Evolutionary conservation across 53 echinoderm and acorn worm species (phyloP).

Genomic region (Henricia sp.): DNA sequence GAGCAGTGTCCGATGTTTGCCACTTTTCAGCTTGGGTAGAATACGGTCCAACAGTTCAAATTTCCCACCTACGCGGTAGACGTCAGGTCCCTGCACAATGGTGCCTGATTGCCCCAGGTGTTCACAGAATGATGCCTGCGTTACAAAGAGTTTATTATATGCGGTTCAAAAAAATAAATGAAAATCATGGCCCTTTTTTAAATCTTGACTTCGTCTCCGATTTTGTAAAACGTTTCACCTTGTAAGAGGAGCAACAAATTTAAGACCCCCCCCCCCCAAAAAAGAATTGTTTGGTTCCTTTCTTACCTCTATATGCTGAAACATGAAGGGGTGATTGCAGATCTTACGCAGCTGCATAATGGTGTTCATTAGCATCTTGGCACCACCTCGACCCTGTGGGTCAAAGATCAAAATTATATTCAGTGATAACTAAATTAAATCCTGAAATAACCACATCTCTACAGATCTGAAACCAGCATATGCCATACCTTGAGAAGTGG

Average conservation of each 20-base stretch:
- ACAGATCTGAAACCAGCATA: too few relatives aligned
- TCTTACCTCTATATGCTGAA: constrained; percentile 99
- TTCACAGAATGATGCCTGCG: constrained; percentile 95
- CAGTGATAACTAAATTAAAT: too few relatives aligned
- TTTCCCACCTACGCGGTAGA: constrained; percentile 97
- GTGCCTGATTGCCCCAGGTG: constrained; percentile 87
- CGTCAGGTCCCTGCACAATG: constrained; percentile 88
- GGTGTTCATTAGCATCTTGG: constrained; percentile 97
- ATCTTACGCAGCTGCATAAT: constrained; percentile 99
- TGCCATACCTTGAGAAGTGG: too few relatives aligned
- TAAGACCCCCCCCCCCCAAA: too few relatives aligned
- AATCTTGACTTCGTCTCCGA: too few relatives aligned
- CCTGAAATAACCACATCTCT: too few relatives aligned
- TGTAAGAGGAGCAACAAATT: too few relatives aligned
- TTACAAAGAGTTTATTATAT: too few relatives aligned
- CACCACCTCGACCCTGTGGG: constrained; percentile 89
- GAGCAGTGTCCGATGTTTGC: constrained; percentile 84
- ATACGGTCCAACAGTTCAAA: constrained; percentile 98
- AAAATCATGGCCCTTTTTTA: too few relatives aligned
- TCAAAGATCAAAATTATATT: constrained; percentile 24
- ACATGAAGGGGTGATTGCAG: constrained; percentile 99
- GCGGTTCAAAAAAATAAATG: too few relatives aligned
- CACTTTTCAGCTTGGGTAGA: constrained; percentile 86
- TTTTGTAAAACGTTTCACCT: too few relatives aligned
- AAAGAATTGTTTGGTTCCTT: too few relatives aligned